phyloP scores from a whole-genome alignment of 2,888 invertebrate species.

The Amphipoea oculea region DNA sequence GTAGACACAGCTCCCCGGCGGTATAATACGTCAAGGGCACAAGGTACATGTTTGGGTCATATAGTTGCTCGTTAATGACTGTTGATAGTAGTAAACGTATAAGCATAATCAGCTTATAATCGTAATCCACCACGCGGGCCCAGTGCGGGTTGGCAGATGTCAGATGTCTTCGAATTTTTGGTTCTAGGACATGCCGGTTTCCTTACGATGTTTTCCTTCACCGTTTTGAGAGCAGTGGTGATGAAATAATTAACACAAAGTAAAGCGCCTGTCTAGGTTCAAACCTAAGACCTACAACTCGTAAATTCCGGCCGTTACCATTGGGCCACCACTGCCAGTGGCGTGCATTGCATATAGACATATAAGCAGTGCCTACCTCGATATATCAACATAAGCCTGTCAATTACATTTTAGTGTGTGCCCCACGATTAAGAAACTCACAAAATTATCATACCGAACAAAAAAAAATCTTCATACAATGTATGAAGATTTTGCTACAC shows the following conservation, averaged over 20 bases:
- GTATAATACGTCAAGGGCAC: neutral
- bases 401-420: too few species aligned
- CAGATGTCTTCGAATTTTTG: neutral
- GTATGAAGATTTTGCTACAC: too few species aligned
- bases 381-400: too few species aligned
- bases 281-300: neutral
- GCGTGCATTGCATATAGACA: too few species aligned
- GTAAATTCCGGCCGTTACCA: neutral
- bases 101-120: neutral
- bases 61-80: neutral
- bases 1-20: neutral
- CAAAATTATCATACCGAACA: too few species aligned
- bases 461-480: too few species aligned
- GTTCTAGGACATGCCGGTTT: neutral
- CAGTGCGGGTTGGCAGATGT: neutral
- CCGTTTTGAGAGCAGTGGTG: neutral
- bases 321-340: neutral
- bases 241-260: neutral
- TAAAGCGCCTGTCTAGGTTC: neutral
- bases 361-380: too few species aligned
- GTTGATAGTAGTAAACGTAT: neutral
- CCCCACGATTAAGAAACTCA: too few species aligned
- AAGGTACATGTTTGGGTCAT: neutral
- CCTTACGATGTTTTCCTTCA: neutral
- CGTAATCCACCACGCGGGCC: neutral